Evolutionary conservation across 1,140 invertebrate genomes (phyloP), one percentile per base, ranked within the genome.

Genomic region (Pteromalus puparum): DNA sequence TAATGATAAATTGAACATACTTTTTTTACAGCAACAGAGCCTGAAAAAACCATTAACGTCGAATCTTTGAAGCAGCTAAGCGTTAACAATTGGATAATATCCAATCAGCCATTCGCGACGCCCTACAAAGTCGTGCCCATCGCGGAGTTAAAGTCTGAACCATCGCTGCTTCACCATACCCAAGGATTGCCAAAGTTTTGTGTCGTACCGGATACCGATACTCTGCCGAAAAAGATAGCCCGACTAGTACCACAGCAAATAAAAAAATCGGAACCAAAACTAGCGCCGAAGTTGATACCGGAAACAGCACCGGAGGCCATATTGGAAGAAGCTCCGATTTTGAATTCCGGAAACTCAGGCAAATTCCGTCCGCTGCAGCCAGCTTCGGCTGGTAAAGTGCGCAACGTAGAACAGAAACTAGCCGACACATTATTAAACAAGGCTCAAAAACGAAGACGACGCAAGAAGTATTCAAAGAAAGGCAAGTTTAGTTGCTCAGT

Each of bases 171-270:
- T 21, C 91, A 92, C 82, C 90, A 90, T 74, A 90, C 88, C 2
- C 91, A 92, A 42, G 92, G 91, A 12, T 87, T 92, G 48, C 92
- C 92, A 13, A 91, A 90, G 81, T 93, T 92, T 75, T 92, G 92
- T 78, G 90, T 92, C 7, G 88, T 93, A 83, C 85, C 91, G 5
- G 90, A 92, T 68, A 76, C 5, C 21, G 5, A 61, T n/a, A n/a
- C 13, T 48, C 10, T 13, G 67, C 67, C 13, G 26, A 28, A 30
- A 13, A 13, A 15, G 26, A 73, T 73, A 28, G 61, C 81, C 34
- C 30, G 75, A 46, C 7, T 85, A 24, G n/a, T 67, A 65, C 13
- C 82, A 24, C 12, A 53, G 72, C 74, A 87, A 70, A 68, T 70
- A 0, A n/a, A 67, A 42, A 15, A 48, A 38, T 13, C 34, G 26